Conservation (phyloP, 2,888 invertebrate species). For the Leptarthrus brevirostris region DNA sequence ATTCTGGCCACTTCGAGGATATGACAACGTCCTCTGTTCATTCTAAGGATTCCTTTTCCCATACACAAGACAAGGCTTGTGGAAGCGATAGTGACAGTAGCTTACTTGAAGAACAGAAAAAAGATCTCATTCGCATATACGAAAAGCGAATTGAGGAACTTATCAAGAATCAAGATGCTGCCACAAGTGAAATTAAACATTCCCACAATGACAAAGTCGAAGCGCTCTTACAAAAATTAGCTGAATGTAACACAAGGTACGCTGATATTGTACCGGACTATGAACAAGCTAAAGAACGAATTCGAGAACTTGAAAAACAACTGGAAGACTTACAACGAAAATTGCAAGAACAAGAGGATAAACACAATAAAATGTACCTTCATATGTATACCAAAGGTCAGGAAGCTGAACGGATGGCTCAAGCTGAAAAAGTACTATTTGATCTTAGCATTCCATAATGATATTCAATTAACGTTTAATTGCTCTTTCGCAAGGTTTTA, state of each 20-base stretch:
- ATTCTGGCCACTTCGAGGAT: slow-evolving; percentile 90
- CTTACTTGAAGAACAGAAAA: slow-evolving; percentile 75
- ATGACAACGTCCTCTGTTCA: slow-evolving; percentile 80
- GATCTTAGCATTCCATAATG: slow-evolving; percentile 47
- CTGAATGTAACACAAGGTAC: slow-evolving; percentile 81
- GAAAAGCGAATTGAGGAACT: slow-evolving; percentile 82
- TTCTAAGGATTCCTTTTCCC: slow-evolving; percentile 78
- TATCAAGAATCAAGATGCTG: slow-evolving; percentile 72
- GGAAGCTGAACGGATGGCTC: slow-evolving; percentile 80
- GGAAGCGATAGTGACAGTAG: slow-evolving; percentile 58
- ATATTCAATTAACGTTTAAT: slow-evolving; percentile 21
- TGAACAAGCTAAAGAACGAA: slow-evolving; percentile 78
- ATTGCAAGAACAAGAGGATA: slow-evolving; percentile 77
- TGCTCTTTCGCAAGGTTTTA: slow-evolving; percentile 59
- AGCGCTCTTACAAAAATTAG: slow-evolving; percentile 76
- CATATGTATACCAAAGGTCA: slow-evolving; percentile 87
- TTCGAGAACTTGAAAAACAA: slow-evolving; percentile 78
- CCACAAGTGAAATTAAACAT: slow-evolving; percentile 81
- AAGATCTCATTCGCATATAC: slow-evolving; percentile 76
- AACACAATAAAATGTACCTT: slow-evolving; percentile 81
- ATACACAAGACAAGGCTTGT: slow-evolving; percentile 68
- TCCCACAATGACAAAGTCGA: slow-evolving; percentile 84
- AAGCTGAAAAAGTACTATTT: slow-evolving; percentile 74
- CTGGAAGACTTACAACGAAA: slow-evolving; percentile 77
- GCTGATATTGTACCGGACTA: slow-evolving; percentile 81